Base-by-base conservation (phyloP, 2,797 vertebrate genomes). In the Meriones psammophilus region DNA sequence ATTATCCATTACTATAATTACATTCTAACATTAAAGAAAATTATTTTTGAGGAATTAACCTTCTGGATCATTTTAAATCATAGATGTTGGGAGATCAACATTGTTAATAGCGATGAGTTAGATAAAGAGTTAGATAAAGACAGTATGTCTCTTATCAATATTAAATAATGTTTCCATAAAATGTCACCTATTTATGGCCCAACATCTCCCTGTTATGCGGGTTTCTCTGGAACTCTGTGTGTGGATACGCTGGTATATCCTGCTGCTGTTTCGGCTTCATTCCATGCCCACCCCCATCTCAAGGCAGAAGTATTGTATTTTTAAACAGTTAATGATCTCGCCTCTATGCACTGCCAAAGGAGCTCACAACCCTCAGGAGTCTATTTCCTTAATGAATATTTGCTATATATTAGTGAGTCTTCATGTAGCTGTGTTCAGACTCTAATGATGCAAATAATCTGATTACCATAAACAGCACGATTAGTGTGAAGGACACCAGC, bases 391-490 rank as follows among this genome's bases (percentile, higher is more conserved):
- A 90, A 92, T 96, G 80, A 92, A 85, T 92, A 85, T 84, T 78
- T 96, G 46, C 78, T 83, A 64, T 42, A 69, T 58, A 92, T 91
- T 86, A 94, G 69, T 58, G 76, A 95, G 73, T 94, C 95, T 36
- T 91, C 18, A 26, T 17, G 36, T 73, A 36, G 83, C 80, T 92
- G 22, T 62, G 66, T 66, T 14, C 15, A 71, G 85, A 56, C 85
- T 83, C 93, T 96, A 95, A 94, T 71, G 83, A 86, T 83, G 68
- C 89, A 95, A 85, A 90, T 93, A 94, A 97, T 93, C 60, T 89
- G 58, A 87, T 87, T 69, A 86, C 62, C 87, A 81, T 79, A 88
- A 93, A 91, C 20, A 18, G 26, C 85, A 80, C 1, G 6, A 58
- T 91, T 80, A 66, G 18, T 17, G 71, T 87, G 94, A 92, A 95